Evolutionary conservation across 2,113 vertebrate genomes (phyloP).

Genomic region (Prunella fulvescens): DNA sequence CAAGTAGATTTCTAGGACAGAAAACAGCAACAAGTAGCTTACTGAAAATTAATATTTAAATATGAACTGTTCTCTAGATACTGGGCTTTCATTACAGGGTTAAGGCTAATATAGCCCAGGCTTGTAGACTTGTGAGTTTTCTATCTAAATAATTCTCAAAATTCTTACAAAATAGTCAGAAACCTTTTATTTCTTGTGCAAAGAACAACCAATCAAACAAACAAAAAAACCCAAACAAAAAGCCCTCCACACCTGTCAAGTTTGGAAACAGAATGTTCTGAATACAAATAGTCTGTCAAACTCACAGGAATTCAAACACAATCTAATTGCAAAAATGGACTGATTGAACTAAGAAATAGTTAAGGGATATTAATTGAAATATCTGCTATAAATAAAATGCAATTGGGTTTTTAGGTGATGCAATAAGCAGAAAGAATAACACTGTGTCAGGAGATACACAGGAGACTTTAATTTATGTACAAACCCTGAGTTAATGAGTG

Average conservation of each 20-base stretch:
- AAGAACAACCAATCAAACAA: not conserved
- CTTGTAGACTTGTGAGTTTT: not conserved
- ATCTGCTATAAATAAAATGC: not conserved
- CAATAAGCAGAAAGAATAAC: not conserved
- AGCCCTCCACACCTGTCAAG: accelerated
- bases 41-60: not conserved
- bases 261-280: not conserved
- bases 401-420: not conserved
- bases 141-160: not conserved
- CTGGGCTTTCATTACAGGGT: not conserved
- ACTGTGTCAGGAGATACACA: not conserved
- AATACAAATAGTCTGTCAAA: not conserved
- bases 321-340: not conserved
- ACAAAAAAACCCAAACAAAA: not conserved
- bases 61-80: not conserved
- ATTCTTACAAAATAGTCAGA: not conserved
- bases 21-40: not conserved
- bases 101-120: not conserved
- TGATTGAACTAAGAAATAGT: not conserved
- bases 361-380: not conserved
- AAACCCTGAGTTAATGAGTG: not conserved
- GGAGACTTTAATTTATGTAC: not conserved
- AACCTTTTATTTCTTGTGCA: not conserved
- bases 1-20: not conserved
- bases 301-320: not conserved